phyloP scores from a whole-genome alignment of 2,888 invertebrate species.

The Epinotia nisella region DNA sequence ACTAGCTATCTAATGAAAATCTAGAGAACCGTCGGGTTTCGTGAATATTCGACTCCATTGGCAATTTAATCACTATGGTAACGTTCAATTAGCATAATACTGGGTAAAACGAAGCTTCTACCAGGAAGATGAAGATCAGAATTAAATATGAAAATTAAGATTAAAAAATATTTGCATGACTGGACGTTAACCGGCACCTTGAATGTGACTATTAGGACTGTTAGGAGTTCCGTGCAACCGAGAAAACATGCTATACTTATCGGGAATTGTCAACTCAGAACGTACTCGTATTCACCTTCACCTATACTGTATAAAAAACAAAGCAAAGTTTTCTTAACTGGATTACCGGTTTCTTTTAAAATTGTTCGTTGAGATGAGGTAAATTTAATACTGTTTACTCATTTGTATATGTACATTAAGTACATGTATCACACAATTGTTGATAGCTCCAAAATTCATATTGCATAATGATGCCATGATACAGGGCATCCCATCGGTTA shows the following conservation, averaged over 20 bases:
- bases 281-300: too few relatives aligned
- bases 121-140: conserved; percentile 9
- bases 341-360: too few relatives aligned
- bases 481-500: too few relatives aligned
- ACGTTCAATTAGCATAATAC: conserved; percentile 42
- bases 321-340: too few relatives aligned
- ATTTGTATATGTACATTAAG: not conserved
- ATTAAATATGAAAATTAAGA: conserved; percentile 3
- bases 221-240: conserved; percentile 11
- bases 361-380: too few relatives aligned
- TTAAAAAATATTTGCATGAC: conserved; percentile 18
- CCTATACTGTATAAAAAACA: too few relatives aligned
- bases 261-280: too few relatives aligned
- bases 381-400: not conserved
- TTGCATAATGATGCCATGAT: too few relatives aligned
- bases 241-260: too few relatives aligned
- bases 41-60: conserved; percentile 42
- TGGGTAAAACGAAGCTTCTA: conserved; percentile 19
- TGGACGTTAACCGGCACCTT: conserved; percentile 2
- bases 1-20: conserved; percentile 44
- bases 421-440: not conserved
- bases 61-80: conserved; percentile 42
- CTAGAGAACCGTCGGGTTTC: conserved; percentile 44
- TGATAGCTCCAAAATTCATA: too few relatives aligned
- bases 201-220: too few relatives aligned